Base-by-base conservation (phyloP, 2,113 vertebrate genomes). In the Eubucco bourcierii region DNA sequence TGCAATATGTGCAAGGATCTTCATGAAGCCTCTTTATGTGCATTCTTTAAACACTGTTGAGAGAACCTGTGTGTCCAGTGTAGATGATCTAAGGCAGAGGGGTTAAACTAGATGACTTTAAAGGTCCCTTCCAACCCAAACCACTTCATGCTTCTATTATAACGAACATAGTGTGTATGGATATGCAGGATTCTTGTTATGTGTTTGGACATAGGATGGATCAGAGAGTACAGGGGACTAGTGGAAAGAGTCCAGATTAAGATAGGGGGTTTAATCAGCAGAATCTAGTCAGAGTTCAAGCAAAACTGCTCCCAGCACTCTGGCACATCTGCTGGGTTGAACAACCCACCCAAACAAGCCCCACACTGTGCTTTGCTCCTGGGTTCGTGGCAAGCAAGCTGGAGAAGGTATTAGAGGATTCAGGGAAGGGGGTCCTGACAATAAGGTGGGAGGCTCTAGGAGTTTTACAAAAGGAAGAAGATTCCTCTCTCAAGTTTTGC, bases 321-420 rank as follows among this genome's bases (percentile, higher is more conserved):
- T 56, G 0, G 0, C 3, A 1, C 5, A 12, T 19, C 46, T 92
- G 34, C 50, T 86, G 73, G 73, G 46, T 27, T 2, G 2, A 94
- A 52, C 3, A 78, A 46, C 47, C 17, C 37, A 25, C 31, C 64
- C 77, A 72, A 28, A 31, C 47, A 7, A 33, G 19, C 5, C 28
- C 33, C 7, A 0, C 8, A 4, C 14, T 28, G 2, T 25, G 27
- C 12, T 18, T 58, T 52, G 55, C 15, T 12, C 21, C 60, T 24
- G 1, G 3, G 16, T 13, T 16, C 56, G 0, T 0, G 29, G 28
- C 24, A 59, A 46, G n/a, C 1, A 13, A 76, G 61, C 13, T 25
- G 70, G 47, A 81, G 53, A 84, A 56, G 44, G 17, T 0, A 0
- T 10, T 31, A 29, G 67, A 63, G 50, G 9, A 24, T 6, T 15